A percentile compares a stretch with the other conserved stretches of the same genome.
Conservation (phyloP, 64 coral and sea anemone species). For the Porites australiensis region DNA sequence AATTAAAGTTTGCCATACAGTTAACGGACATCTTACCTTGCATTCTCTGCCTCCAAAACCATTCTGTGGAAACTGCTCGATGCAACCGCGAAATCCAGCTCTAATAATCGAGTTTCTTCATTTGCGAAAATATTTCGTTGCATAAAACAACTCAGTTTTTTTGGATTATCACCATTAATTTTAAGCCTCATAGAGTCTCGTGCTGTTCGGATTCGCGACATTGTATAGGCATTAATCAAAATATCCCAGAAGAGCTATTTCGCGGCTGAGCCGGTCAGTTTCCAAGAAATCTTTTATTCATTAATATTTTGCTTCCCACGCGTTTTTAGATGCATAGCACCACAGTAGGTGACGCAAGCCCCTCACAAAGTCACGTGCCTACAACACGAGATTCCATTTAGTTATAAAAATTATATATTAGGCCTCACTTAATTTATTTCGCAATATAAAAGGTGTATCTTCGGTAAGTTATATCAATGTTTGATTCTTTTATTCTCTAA, state of each 20-base stretch:
- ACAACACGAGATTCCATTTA: constrained; percentile 48
- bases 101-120: background rate
- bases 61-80: constrained; percentile 43
- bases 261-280: constrained; percentile 50
- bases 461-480: no score
- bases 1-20: background rate
- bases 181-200: constrained; percentile 9
- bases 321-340: background rate
- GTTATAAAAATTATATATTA: background rate
- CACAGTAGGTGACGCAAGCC: background rate
- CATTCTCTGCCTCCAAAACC: background rate
- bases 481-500: no score
- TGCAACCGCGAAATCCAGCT: constrained; percentile 55
- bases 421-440: no score
- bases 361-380: constrained; percentile 33
- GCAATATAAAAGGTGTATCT: no score
- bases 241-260: background rate
- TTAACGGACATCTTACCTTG: background rate
- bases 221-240: background rate
- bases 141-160: background rate
- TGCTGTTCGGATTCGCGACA: constrained; percentile 25
- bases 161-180: no score
- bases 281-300: background rate
- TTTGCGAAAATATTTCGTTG: background rate
- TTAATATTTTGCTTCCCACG: no score